Conservation (phyloP, 2,113 vertebrate species). For the Sporophila hypoxantha region DNA sequence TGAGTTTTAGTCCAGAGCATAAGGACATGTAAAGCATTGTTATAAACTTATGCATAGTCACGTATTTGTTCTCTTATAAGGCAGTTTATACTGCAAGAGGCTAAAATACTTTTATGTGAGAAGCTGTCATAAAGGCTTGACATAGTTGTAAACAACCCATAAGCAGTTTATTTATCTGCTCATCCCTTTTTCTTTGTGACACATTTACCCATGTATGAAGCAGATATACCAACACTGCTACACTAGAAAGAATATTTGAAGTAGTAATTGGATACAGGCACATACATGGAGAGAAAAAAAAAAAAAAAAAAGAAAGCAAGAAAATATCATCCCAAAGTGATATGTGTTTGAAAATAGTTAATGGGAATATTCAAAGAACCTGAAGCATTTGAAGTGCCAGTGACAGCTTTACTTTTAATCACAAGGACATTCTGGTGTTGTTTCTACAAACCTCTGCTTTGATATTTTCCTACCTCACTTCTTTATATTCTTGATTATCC, state of each 20-base stretch:
- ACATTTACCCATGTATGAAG: neutral
- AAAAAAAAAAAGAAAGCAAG: neutral
- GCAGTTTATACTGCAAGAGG: neutral
- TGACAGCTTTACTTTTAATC: slow-evolving; percentile 21
- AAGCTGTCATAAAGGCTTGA: neutral
- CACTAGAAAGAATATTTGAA: neutral
- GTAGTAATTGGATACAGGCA: neutral
- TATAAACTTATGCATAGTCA: neutral
- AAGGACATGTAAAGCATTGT: neutral
- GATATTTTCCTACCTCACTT: slow-evolving; percentile 6
- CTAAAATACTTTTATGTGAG: neutral
- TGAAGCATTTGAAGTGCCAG: neutral
- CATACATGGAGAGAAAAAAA: neutral
- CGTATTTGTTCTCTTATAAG: neutral
- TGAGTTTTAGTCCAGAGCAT: neutral
- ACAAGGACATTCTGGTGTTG: neutral
- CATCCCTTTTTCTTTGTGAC: neutral
- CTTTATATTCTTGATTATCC: neutral
- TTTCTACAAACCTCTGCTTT: slow-evolving; percentile 29
- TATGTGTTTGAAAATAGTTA: neutral
- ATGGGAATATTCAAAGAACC: neutral
- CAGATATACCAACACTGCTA: neutral
- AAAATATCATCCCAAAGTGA: neutral
- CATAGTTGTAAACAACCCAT: neutral
- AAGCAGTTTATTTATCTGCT: neutral